Conservation (phyloP, 2,888 invertebrate species). For the Serrognathus titanus region DNA sequence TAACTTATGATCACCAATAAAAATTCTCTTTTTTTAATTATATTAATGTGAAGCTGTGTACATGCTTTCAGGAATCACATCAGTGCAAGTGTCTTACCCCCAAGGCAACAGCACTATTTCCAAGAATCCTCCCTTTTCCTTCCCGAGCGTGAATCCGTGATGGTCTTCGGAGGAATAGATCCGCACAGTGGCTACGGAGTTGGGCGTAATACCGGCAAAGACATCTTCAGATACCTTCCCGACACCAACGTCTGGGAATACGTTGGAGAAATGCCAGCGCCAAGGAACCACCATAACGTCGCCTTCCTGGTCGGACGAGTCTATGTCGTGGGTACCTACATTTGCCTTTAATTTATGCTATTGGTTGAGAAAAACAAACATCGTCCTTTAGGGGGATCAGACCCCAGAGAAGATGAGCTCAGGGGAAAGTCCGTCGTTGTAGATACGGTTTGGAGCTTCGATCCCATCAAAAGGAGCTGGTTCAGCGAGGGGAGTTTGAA, state of each 20-base stretch:
- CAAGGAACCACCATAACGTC: slow-evolving; percentile 66
- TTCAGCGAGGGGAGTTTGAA: slow-evolving; percentile 60
- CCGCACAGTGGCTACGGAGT: slow-evolving; percentile 58
- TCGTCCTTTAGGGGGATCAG: slow-evolving; percentile 56
- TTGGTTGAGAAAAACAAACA: neutral
- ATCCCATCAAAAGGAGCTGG: slow-evolving; percentile 63
- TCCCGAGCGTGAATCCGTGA: slow-evolving; percentile 56
- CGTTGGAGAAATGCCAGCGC: slow-evolving; percentile 65
- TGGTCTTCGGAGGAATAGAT: slow-evolving; percentile 69
- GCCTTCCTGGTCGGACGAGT: slow-evolving; percentile 62
- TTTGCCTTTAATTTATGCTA: neutral
- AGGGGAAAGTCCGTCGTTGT: slow-evolving; percentile 57
- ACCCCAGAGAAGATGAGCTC: slow-evolving; percentile 59
- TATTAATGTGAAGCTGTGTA: neutral
- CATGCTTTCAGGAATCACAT: slow-evolving; percentile 24
- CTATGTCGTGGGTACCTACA: slow-evolving; percentile 59
- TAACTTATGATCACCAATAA: too few species aligned
- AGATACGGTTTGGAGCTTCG: slow-evolving; percentile 67
- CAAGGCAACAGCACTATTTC: slow-evolving; percentile 24
- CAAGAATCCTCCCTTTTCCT: slow-evolving; percentile 17
- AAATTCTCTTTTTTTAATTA: too few species aligned
- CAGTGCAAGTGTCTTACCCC: slow-evolving; percentile 23
- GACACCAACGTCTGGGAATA: slow-evolving; percentile 63
- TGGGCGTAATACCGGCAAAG: slow-evolving; percentile 59
- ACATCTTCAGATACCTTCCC: slow-evolving; percentile 59